These are phyloP conservation scores for Lycopodina hypogea DNA, from an alignment of 37 sponge, comb jelly and placozoan genomes.

Conservation along the genomic window DNA sequence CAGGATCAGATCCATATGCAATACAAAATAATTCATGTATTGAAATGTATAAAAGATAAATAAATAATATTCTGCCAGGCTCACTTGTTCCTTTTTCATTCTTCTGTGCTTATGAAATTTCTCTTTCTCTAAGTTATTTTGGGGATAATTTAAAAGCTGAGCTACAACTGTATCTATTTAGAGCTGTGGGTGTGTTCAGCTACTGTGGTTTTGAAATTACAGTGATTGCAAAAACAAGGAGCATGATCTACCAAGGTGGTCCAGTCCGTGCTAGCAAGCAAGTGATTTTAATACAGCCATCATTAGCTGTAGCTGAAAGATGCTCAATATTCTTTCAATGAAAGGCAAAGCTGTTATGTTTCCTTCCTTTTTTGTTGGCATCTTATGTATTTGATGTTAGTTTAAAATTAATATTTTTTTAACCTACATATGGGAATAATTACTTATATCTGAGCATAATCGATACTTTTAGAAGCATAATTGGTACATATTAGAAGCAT, in stretches of 20 bases:
- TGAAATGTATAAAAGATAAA: not conserved
- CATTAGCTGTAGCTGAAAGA: too few relatives aligned
- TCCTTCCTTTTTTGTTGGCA: too few relatives aligned
- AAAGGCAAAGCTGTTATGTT: conserved; percentile 68
- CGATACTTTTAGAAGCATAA: too few relatives aligned
- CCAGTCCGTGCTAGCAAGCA: conserved; percentile 60
- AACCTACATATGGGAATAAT: too few relatives aligned
- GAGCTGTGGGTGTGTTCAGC: too few relatives aligned
- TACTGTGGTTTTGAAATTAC: too few relatives aligned
- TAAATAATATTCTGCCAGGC: not conserved
- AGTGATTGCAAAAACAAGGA: conserved; percentile 59
- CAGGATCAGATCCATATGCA: not conserved
- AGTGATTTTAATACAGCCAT: conserved; percentile 76
- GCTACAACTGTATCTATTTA: too few relatives aligned
- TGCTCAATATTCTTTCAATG: conserved; percentile 88
- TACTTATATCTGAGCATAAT: too few relatives aligned
- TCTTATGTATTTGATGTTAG: too few relatives aligned
- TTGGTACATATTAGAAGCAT: too few relatives aligned
- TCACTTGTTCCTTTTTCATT: not conserved
- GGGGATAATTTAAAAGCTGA: conserved; percentile 66
- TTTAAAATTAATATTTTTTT: too few relatives aligned
- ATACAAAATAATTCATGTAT: not conserved
- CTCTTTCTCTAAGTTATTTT: conserved; percentile 77
- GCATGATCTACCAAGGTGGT: conserved; percentile 66
- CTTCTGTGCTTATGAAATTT: conserved; percentile 28